Base-by-base conservation (phyloP, 2,113 vertebrate genomes). In the Salminus brasiliensis region DNA sequence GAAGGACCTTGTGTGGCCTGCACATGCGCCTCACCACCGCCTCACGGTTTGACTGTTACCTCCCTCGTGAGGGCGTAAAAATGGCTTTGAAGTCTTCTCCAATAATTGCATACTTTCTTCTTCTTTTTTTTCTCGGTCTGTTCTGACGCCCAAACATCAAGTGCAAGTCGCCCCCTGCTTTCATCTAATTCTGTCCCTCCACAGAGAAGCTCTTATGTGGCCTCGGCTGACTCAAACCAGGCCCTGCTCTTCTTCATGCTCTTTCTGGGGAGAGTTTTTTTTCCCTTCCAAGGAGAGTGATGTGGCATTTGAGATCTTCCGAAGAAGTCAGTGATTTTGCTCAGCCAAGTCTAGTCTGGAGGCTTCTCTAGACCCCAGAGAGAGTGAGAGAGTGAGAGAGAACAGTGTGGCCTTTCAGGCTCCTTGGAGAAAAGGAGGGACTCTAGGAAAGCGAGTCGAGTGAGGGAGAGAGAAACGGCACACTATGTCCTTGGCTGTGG, bases 341-440 rank as follows among this genome's bases (percentile, higher is more conserved):
- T 79, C 81, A 74, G 71, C 79, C 78, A 82, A 70, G 79, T 60
- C 43, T 39, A 55, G 75, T 83, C 63, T 80, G 81, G 55, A 43
- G 16, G 25, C 59, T 65, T 39, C 55, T 45, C n/a, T 59, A 57
- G 15, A n/a, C 72, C 41, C 72, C 27, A 67, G 39, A 34, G 29
- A 55, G 23, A 57, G 49, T 4, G 60, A 11, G 23, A 32, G 23
- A 25, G 30, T 34, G 55, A 59, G 59, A 18, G 72, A 72, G 36
- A 90, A 91, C 88, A 91, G 83, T 91, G 86, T 66, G 73, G 87
- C 82, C 89, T 92, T 92, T 93, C 84, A 88, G 83, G 57, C 45
- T 79, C 36, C 23, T 85, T 86, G 85, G 85, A 87, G 85, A 83
- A 71, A 81, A 80, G 74, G 79, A 60, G 30, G 63, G 67, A 71